Conservation (phyloP, 2,113 vertebrate species). For the Chloroceryle aenea region DNA sequence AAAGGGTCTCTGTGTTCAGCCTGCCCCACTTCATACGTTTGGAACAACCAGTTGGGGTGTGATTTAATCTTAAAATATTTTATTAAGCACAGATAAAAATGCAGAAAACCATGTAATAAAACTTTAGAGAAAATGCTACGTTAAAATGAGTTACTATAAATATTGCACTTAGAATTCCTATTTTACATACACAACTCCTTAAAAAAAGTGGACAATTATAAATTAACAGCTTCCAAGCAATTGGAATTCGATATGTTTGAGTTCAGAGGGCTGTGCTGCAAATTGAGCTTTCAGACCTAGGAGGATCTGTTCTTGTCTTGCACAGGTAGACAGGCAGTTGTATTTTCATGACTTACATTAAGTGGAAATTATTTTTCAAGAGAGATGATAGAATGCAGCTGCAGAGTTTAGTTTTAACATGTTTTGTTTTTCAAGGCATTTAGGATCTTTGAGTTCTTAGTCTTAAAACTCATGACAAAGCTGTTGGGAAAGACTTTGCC, state of each 20-base stretch:
- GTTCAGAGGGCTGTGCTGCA: background rate
- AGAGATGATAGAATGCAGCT: background rate
- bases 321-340: background rate
- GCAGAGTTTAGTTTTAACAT: constrained; percentile 78
- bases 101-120: constrained; percentile 61
- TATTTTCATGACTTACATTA: background rate
- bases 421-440: constrained; percentile 88
- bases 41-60: background rate
- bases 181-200: constrained; percentile 69
- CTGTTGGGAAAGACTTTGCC: constrained; percentile 91
- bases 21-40: background rate
- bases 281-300: background rate
- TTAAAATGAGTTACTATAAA: constrained; percentile 77
- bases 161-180: constrained; percentile 88
- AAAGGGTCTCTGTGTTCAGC: background rate
- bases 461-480: constrained; percentile 91
- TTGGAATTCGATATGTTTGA: background rate
- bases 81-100: constrained; percentile 76
- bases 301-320: background rate
- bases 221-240: constrained; percentile 66
- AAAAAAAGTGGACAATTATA: constrained; percentile 67
- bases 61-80: constrained; percentile 73
- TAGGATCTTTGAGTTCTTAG: constrained; percentile 91
- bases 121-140: constrained; percentile 57
- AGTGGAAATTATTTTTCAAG: constrained; percentile 30